Percentiles rank a stretch among this genome's conserved stretches.
Conservation (phyloP, 2,113 vertebrate species). For the Oreochromis aureus region DNA sequence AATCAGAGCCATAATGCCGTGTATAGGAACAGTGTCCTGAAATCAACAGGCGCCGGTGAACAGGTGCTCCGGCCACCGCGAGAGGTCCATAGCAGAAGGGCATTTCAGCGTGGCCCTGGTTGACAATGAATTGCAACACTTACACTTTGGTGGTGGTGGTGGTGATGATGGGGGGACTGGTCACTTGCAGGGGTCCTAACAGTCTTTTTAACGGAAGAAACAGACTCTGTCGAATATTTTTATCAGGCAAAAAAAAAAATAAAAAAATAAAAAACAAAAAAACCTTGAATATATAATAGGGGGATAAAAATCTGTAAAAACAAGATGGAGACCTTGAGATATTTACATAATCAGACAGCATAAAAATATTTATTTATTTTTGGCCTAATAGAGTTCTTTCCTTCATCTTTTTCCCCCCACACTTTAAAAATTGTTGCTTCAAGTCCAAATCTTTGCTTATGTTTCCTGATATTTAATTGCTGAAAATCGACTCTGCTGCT, state of each 20-base stretch:
- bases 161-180: not conserved
- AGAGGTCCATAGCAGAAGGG: not conserved
- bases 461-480: conserved; percentile 31
- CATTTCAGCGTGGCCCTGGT: not conserved
- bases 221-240: not conserved
- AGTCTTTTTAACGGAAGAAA: not conserved
- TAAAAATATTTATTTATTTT: not conserved
- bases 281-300: not conserved
- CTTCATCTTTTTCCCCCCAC: not conserved
- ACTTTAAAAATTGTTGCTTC: not conserved
- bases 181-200: not conserved
- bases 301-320: not conserved
- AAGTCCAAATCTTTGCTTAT: not conserved
- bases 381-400: not conserved
- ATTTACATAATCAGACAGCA: not conserved
- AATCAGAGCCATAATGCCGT: conserved; percentile 15
- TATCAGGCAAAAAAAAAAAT: not conserved
- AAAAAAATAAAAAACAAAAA: not conserved
- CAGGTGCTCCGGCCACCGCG: not conserved
- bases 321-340: not conserved
- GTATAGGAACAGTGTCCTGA: not conserved
- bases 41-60: conserved; percentile 10
- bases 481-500: conserved; percentile 36
- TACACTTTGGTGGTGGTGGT: conserved; percentile 6
- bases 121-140: conserved; percentile 62